These are phyloP conservation scores for Antennarius maculatus DNA, from an alignment of 2,797 vertebrate genomes.

Conservation along the genomic window DNA sequence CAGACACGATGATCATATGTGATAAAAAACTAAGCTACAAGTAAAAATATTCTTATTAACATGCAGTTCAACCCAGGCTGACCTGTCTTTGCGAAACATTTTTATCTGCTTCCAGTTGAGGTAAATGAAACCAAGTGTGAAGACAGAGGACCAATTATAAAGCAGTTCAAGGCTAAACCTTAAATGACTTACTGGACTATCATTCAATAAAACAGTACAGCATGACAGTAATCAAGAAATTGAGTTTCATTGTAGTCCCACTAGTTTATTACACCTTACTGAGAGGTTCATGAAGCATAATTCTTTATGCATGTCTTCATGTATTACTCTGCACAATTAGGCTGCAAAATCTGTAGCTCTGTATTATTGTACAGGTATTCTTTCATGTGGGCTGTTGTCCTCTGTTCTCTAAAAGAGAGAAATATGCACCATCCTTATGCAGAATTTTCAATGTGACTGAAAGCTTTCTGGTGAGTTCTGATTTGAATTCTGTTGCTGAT, in stretches of 20 bases:
- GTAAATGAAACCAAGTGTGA: not conserved
- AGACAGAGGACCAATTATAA: not conserved
- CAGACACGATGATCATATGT: not conserved
- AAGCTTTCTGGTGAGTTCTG: not conserved
- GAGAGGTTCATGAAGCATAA: too few relatives aligned
- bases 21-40: not conserved
- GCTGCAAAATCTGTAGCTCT: not conserved
- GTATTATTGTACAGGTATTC: not conserved
- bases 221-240: not conserved
- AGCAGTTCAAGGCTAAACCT: conserved; percentile 7
- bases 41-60: too few relatives aligned
- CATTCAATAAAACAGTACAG: not conserved
- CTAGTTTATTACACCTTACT: not conserved
- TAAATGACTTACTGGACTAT: not conserved
- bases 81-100: not conserved
- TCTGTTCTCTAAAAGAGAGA: not conserved
- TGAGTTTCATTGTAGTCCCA: not conserved
- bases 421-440: not conserved
- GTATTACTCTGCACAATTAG: not conserved
- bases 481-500: not conserved
- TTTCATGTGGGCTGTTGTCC: not conserved
- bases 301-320: too few relatives aligned
- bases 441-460: not conserved
- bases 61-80: not conserved
- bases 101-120: not conserved